These are phyloP conservation scores for Caenorhabditis angaria DNA, from an alignment of 2,888 invertebrate genomes.

Conservation along the genomic window DNA sequence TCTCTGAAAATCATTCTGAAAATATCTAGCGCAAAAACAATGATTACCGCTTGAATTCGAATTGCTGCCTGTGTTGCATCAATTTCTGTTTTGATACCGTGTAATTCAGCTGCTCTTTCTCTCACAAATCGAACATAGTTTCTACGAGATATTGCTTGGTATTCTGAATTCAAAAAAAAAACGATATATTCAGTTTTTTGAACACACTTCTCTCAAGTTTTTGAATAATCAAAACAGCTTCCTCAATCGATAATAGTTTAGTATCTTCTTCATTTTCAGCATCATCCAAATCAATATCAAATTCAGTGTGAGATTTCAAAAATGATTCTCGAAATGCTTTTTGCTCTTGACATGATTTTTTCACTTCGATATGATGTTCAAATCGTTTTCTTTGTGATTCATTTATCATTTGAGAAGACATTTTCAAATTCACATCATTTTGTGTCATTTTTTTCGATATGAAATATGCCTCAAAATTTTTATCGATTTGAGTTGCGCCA, in stretches of 20 bases:
- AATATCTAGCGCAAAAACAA: background rate
- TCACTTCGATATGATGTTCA: slow-evolving; percentile 26
- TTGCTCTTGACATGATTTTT: slow-evolving; percentile 33
- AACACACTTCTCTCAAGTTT: slow-evolving; percentile 58
- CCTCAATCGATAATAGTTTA: slow-evolving; percentile 54
- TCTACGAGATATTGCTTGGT: slow-evolving; percentile 60
- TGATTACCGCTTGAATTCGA: slow-evolving; percentile 56
- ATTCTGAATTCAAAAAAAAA: slow-evolving; percentile 45
- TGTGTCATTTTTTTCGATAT: slow-evolving; percentile 1
- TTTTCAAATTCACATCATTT: background rate
- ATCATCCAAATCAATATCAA: slow-evolving; percentile 43
- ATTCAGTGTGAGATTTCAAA: slow-evolving; percentile 37
- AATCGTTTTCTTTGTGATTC: slow-evolving; percentile 8
- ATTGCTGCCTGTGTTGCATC: slow-evolving; percentile 59
- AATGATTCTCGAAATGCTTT: slow-evolving; percentile 42
- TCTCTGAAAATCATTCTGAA: slow-evolving; percentile 55
- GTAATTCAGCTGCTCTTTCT: slow-evolving; percentile 61
- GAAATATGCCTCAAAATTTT: slow-evolving; percentile 15
- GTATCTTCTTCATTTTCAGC: slow-evolving; percentile 35
- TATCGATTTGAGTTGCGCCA: slow-evolving; percentile 5
- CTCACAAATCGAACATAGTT: slow-evolving; percentile 63
- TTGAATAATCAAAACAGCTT: slow-evolving; percentile 61
- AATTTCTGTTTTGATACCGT: slow-evolving; percentile 47
- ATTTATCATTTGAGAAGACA: background rate
- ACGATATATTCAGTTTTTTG: background rate